Conservation (phyloP, 2,113 vertebrate species). For the Otocyon megalotis region DNA sequence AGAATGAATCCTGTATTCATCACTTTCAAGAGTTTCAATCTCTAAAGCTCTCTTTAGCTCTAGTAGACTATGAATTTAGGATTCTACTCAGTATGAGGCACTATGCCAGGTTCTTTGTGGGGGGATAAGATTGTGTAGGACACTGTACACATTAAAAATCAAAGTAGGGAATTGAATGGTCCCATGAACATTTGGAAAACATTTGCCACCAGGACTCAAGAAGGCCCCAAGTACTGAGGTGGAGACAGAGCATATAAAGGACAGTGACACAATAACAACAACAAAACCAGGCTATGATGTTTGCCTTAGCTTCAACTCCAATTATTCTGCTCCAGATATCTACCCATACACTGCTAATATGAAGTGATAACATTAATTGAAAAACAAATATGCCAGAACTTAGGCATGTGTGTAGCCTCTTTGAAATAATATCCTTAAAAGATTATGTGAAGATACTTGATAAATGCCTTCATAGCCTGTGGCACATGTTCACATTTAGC, state of each 20-base stretch:
- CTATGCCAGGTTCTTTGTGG: not conserved
- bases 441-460: constrained; percentile 32
- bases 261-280: not conserved
- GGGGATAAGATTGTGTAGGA: not conserved
- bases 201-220: not conserved
- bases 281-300: not conserved
- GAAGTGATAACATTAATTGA: constrained; percentile 31
- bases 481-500: not conserved
- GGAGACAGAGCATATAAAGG: not conserved
- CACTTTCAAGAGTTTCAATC: not conserved
- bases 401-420: not conserved
- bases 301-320: not conserved
- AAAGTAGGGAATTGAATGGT: not conserved
- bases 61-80: constrained; percentile 5
- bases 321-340: not conserved
- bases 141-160: not conserved
- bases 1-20: not conserved
- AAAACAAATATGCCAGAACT: constrained; percentile 23
- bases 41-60: not conserved
- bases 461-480: constrained; percentile 20
- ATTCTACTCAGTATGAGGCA: not conserved
- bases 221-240: not conserved
- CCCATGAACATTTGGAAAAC: not conserved
- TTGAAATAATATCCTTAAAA: constrained; percentile 20
- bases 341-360: not conserved